Evolutionary conservation across 2,888 invertebrate species (phyloP).

Genomic region (Eucriotettix oculatus): DNA sequence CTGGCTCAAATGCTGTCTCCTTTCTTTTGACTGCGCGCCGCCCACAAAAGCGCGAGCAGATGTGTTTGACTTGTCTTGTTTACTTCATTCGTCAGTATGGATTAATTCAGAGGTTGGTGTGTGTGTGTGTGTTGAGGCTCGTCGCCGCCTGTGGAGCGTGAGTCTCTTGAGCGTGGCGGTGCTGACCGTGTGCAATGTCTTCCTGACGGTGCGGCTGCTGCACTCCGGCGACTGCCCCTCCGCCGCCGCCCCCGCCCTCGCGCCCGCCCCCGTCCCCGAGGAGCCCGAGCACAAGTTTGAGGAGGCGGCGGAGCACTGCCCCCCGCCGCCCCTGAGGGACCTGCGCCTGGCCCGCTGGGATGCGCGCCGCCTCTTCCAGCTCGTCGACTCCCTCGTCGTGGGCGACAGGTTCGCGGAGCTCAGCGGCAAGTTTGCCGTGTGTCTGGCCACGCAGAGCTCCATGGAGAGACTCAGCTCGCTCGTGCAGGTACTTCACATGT

Average conservation of each 20-base stretch:
- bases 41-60: too few species aligned
- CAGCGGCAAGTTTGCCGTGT: slow-evolving; percentile 41
- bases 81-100: too few species aligned
- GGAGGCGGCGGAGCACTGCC: slow-evolving; percentile 5
- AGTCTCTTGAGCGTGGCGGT: slow-evolving; percentile 45
- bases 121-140: slow-evolving; percentile 20
- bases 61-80: too few species aligned
- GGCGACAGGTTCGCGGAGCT: slow-evolving; percentile 47
- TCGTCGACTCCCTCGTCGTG: slow-evolving; percentile 54
- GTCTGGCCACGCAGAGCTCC: slow-evolving; percentile 73
- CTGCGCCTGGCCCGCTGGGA: slow-evolving; percentile 60
- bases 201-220: slow-evolving; percentile 38
- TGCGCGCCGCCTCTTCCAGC: slow-evolving; percentile 44
- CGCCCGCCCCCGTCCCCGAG: slow-evolving; percentile 10
- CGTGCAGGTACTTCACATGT: slow-evolving; percentile 35
- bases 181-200: slow-evolving; percentile 45
- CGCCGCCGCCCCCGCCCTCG: slow-evolving; percentile 10
- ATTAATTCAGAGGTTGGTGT: too few species aligned
- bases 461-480: slow-evolving; percentile 65
- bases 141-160: slow-evolving; percentile 49
- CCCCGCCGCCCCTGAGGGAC: slow-evolving; percentile 24
- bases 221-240: slow-evolving; percentile 26
- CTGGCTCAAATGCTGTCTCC: too few species aligned
- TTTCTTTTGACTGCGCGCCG: too few species aligned
- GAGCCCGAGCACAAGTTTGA: background rate